A percentile compares a stretch with the other conserved stretches of the same genome.
Conservation (phyloP, 2,888 invertebrate genomes). For the Dimorphilus gyrociliatus region DNA sequence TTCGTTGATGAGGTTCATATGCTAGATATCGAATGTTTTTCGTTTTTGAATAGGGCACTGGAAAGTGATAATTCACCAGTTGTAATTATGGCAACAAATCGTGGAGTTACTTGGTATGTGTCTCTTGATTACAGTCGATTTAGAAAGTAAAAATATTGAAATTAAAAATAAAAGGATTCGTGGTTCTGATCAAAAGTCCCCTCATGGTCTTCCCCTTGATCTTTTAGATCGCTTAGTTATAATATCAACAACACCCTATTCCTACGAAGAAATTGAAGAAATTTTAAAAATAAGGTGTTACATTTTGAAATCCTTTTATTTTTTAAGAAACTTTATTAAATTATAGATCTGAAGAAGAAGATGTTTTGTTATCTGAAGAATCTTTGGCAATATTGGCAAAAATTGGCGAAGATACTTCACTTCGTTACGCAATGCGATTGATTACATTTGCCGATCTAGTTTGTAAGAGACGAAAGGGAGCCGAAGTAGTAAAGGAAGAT, state of each 20-base stretch:
- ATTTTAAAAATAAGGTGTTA: conserved; percentile 72
- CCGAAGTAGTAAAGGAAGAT: conserved; percentile 54
- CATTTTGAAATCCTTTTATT: too few relatives aligned
- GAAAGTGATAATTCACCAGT: conserved; percentile 95
- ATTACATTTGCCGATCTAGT: conserved; percentile 90
- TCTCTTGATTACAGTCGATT: too few relatives aligned
- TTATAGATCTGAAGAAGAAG: conserved; percentile 79
- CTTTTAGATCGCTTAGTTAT: conserved; percentile 86
- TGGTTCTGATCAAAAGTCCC: conserved; percentile 79
- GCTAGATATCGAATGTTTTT: conserved; percentile 98
- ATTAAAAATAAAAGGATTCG: too few relatives aligned
- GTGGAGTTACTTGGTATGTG: conserved; percentile 63
- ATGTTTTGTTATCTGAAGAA: conserved; percentile 80
- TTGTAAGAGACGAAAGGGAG: conserved; percentile 67
- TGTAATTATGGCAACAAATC: conserved; percentile 95
- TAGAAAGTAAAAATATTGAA: too few relatives aligned
- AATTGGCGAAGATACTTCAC: conserved; percentile 77
- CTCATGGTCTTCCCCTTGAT: conserved; percentile 94
- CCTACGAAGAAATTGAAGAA: conserved; percentile 70
- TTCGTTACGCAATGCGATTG: conserved; percentile 90
- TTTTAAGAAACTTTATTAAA: too few relatives aligned
- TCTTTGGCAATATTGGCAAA: conserved; percentile 76
- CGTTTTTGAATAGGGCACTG: conserved; percentile 84
- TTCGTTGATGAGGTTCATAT: conserved; percentile 97
- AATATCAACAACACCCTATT: conserved; percentile 72